Percentiles rank a stretch among this genome's conserved stretches.
These are phyloP conservation scores for Anabas testudineus DNA, from an alignment of 2,797 vertebrate genomes.

Conservation along the genomic window DNA sequence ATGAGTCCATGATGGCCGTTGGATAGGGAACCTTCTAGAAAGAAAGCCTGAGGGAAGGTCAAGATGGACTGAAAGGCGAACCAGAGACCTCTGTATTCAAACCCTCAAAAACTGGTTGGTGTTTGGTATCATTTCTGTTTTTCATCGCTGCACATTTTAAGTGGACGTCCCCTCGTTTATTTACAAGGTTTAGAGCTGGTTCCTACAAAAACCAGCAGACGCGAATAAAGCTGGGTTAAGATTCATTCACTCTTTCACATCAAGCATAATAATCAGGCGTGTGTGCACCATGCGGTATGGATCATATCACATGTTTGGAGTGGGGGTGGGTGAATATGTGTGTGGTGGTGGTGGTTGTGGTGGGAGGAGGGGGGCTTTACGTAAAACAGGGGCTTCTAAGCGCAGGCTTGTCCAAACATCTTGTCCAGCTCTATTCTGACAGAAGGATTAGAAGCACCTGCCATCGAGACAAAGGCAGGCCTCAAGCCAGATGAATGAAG, in stretches of 20 bases:
- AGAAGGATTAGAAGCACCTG: conserved; percentile 81
- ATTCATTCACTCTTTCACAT: conserved; percentile 25
- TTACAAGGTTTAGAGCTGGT: not conserved
- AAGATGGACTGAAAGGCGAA: conserved; percentile 4
- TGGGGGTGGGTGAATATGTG: conserved; percentile 23
- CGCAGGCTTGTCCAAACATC: conserved; percentile 76
- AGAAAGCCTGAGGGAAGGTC: conserved; percentile 36
- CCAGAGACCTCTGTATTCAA: not conserved
- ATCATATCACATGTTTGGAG: conserved; percentile 55
- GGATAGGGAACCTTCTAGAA: not conserved
- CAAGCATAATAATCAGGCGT: conserved; percentile 53
- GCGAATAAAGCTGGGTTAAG: not conserved
- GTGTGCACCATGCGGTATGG: conserved; percentile 52
- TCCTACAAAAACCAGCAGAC: not conserved
- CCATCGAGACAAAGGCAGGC: conserved; percentile 72
- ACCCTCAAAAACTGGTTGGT: not conserved
- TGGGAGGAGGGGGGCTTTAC: conserved; percentile 18
- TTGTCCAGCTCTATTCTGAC: conserved; percentile 71
- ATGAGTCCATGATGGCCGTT: not conserved
- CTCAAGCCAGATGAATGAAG: conserved; percentile 71
- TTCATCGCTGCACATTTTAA: not conserved
- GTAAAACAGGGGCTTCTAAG: conserved; percentile 54
- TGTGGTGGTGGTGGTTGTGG: conserved; percentile 11
- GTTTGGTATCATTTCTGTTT: not conserved
- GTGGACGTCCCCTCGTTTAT: too few species aligned